Evolutionary conservation across 2,113 vertebrate species (phyloP), one percentile per base, ranked within the genome.

Genomic region (Oreotrochilus melanogaster): DNA sequence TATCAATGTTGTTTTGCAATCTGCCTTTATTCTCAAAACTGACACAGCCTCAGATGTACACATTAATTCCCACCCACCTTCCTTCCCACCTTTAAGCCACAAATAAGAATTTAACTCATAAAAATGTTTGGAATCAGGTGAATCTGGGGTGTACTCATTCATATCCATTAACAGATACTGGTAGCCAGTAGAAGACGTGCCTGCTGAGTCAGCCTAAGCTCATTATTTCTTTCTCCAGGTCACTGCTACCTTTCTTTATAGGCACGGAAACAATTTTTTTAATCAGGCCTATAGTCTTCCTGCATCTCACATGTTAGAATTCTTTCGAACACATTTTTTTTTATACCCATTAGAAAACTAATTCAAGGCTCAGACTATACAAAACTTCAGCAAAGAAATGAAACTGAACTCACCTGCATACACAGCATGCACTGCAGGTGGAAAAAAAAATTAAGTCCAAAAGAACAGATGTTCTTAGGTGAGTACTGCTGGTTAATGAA

Each of bases 101-200:
- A 95, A 90, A 58, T 75, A 89, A 78, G 54, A 89, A 80, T 66
- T 45, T 28, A 86, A 78, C 89, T 51, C 9, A 18, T 73, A 92
- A 83, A 91, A 88, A 58, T 14, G 25, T 72, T 58, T 82, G 58
- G 50, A 73, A 69, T 47, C 37, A 65, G 86, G 31, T 15, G 19
- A 79, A 70, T 45, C 35, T 48, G 9, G 50, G n/a, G 54, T 24
- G 54, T 82, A 72, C 42, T 11, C 58, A 54, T 73, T 83, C 64
- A 65, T 83, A 78, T 4, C 18, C 5, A 0, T 51, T 88, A 72
- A 54, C 62, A 89, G 33, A 57, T n/a, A 78, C 11, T 50, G 48
- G 58, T 62, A 93, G 66, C 25, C 75, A 33, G 47, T 28, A 92
- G 50, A 37, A 85, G 54, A 74, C 51, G 30, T n/a, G 75, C 37